Percentiles rank a stretch among this genome's conserved stretches.
phyloP scores from a whole-genome alignment of 2,797 vertebrate species.

The Sibirionetta formosa region DNA sequence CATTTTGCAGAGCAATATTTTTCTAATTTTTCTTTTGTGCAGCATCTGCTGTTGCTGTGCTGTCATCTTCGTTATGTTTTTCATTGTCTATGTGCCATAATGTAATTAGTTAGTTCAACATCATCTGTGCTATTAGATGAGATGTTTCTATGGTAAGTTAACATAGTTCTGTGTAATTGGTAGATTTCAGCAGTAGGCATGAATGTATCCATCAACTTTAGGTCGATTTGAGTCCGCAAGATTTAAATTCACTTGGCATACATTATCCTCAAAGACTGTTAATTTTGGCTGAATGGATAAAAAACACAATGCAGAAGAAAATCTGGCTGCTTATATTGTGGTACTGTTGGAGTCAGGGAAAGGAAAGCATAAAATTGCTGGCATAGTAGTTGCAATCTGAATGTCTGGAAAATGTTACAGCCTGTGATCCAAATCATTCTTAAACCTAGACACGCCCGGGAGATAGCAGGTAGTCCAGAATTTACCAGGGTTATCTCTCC shows the following conservation, averaged over 20 bases:
- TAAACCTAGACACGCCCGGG: neutral
- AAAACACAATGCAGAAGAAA: constrained; percentile 74
- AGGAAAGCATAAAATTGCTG: constrained; percentile 69
- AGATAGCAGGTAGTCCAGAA: constrained; percentile 52
- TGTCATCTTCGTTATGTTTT: constrained; percentile 78
- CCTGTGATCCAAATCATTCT: constrained; percentile 45
- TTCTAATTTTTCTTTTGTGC: constrained; percentile 77
- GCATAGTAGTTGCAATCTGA: constrained; percentile 51
- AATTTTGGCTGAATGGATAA: constrained; percentile 76
- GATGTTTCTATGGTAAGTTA: constrained; percentile 79
- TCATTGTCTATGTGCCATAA: constrained; percentile 79
- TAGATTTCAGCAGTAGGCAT: constrained; percentile 75
- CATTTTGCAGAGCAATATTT: constrained; percentile 73
- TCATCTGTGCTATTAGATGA: constrained; percentile 79
- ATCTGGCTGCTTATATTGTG: constrained; percentile 58
- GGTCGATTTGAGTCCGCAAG: constrained; percentile 72
- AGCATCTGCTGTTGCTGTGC: constrained; percentile 78
- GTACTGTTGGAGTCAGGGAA: constrained; percentile 62
- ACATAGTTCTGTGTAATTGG: constrained; percentile 72
- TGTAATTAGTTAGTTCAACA: constrained; percentile 79
- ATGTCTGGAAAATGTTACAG: constrained; percentile 64
- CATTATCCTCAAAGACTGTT: constrained; percentile 65
- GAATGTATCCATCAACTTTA: constrained; percentile 76
- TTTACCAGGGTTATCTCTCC: neutral
- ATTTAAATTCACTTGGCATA: constrained; percentile 76